Evolutionary conservation across 2,888 invertebrate genomes (phyloP).

Genomic region (Leucoptera coffeella): DNA sequence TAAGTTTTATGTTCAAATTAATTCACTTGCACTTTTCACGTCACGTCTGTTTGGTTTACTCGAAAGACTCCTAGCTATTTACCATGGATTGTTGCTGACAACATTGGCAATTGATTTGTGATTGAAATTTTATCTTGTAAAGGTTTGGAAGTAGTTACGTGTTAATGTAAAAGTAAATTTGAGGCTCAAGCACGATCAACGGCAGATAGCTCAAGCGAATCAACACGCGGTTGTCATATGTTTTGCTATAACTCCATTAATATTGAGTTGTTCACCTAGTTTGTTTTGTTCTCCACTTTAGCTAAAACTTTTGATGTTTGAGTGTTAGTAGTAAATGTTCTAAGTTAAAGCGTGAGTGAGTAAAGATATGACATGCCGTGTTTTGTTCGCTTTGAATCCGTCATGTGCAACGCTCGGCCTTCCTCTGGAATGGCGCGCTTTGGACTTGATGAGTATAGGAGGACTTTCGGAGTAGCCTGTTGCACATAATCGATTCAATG

Average conservation of each 20-base stretch:
- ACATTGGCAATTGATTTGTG: no score
- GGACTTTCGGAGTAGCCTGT: conserved; percentile 55
- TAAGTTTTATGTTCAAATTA: no score
- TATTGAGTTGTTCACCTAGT: conserved; percentile 40
- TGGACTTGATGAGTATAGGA: conserved; percentile 31
- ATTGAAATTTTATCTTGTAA: no score
- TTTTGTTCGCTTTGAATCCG: conserved; percentile 56
- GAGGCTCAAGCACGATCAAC: no score
- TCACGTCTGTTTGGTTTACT: no score
- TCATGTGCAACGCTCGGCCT: conserved; percentile 50
- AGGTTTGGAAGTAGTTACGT: no score
- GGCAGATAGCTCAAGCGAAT: conserved; percentile 37
- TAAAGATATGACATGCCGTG: conserved; percentile 55
- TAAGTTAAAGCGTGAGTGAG: conserved; percentile 43
- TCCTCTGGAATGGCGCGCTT: conserved; percentile 18
- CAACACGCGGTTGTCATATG: conserved; percentile 53
- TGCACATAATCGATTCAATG: conserved; percentile 58
- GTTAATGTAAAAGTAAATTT: no score
- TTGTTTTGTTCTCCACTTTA: conserved; percentile 32
- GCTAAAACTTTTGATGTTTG: conserved; percentile 41
- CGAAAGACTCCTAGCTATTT: no score
- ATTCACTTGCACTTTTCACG: no score
- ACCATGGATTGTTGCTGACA: no score
- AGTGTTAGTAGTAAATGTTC: conserved; percentile 44
- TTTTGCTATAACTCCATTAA: conserved; percentile 39